A percentile compares a stretch with the other conserved stretches of the same genome.
phyloP scores from a whole-genome alignment of 2,797 vertebrate genomes.

The Hoplostethus mediterraneus region DNA sequence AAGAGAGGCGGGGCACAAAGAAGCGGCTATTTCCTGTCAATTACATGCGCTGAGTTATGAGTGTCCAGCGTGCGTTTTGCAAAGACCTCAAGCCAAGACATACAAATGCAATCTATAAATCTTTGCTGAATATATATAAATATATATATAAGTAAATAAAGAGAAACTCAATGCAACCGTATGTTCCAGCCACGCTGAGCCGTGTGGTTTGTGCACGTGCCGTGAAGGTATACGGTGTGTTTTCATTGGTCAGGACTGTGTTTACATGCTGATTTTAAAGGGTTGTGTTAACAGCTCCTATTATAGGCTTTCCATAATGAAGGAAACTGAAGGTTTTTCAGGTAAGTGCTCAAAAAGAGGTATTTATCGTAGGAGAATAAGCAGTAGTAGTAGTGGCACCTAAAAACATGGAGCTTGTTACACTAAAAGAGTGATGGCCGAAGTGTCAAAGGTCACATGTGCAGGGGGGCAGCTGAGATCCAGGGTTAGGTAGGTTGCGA shows the following conservation, averaged over 20 bases:
- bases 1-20: conserved; percentile 49
- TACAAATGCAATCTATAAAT: conserved; percentile 64
- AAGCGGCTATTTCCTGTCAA: conserved; percentile 63
- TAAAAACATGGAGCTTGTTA: conserved; percentile 29
- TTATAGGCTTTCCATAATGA: conserved; percentile 20
- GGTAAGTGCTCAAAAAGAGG: conserved; percentile 21
- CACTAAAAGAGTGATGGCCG: conserved; percentile 14
- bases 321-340: conserved; percentile 12
- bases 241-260: conserved; percentile 46
- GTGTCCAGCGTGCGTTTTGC: conserved; percentile 48
- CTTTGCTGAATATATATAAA: conserved; percentile 45
- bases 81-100: conserved; percentile 58
- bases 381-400: neutral
- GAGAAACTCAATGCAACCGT: conserved; percentile 36
- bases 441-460: conserved; percentile 39
- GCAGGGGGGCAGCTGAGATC: conserved; percentile 16
- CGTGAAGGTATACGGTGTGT: conserved; percentile 46
- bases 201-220: too few species aligned
- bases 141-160: conserved; percentile 3
- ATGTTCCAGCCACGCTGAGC: conserved; percentile 40
- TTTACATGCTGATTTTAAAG: conserved; percentile 53
- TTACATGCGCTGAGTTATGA: conserved; percentile 53
- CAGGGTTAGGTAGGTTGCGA: conserved; percentile 21
- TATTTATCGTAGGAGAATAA: conserved; percentile 21
- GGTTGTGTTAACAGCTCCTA: conserved; percentile 27